These are phyloP conservation scores for Taurulus bubalis DNA, from an alignment of 2,113 vertebrate genomes.

Conservation along the genomic window DNA sequence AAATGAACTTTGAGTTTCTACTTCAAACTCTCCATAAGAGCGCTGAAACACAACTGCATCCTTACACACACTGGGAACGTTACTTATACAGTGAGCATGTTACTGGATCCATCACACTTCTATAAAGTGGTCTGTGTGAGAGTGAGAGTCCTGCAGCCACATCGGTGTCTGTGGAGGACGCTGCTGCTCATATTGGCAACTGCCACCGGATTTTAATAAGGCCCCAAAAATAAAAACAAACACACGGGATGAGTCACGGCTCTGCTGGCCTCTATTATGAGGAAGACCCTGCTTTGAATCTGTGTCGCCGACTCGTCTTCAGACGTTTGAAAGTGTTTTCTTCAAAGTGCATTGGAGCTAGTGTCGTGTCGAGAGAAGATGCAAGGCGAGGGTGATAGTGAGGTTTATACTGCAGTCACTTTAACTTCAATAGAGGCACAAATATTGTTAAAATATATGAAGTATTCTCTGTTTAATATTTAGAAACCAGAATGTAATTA, in stretches of 20 bases:
- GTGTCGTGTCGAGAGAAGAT: background rate
- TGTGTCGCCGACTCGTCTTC: slow-evolving; percentile 12
- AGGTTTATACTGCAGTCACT: background rate
- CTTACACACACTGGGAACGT: background rate
- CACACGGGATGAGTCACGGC: slow-evolving; percentile 57
- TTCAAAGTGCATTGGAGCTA: slow-evolving; percentile 7
- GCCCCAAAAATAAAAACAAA: slow-evolving; percentile 56
- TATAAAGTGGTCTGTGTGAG: background rate
- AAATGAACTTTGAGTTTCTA: too few relatives aligned
- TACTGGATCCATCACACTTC: background rate
- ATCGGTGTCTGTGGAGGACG: slow-evolving; percentile 5
- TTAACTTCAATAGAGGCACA: background rate
- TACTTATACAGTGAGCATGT: too few relatives aligned
- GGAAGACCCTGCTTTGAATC: slow-evolving; percentile 53
- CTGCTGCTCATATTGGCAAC: slow-evolving; percentile 39
- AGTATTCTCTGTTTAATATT: background rate
- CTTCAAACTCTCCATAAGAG: background rate
- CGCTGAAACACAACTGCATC: background rate
- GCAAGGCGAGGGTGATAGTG: background rate
- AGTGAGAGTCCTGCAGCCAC: slow-evolving; percentile 33
- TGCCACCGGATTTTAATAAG: slow-evolving; percentile 1
- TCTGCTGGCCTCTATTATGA: slow-evolving; percentile 40
- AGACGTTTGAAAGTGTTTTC: slow-evolving; percentile 30
- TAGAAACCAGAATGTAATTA: background rate
- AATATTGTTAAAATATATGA: background rate